Evolutionary conservation across 2,888 invertebrate species (phyloP).

Genomic region (Cylloceria caligata): DNA sequence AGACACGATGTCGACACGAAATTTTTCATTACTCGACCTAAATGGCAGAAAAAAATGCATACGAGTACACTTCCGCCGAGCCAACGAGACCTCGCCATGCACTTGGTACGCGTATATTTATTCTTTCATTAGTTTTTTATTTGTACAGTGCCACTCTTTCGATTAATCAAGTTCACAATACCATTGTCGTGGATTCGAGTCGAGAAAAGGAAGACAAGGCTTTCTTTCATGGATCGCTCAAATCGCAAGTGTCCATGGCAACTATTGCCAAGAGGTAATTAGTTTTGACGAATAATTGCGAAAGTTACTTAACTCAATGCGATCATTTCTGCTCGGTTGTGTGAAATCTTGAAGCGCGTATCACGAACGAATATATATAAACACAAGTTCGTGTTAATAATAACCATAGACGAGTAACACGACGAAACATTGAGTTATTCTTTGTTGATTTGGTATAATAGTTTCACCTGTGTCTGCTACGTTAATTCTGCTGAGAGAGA

Average conservation of each 20-base stretch:
- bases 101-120: constrained; percentile 13
- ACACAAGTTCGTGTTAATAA: constrained; percentile 22
- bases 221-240: constrained; percentile 14
- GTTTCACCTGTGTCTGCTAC: neutral
- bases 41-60: constrained; percentile 53
- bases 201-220: constrained; percentile 5
- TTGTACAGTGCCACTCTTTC: constrained; percentile 12
- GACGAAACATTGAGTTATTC: neutral
- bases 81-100: neutral
- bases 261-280: constrained; percentile 44
- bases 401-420: neutral
- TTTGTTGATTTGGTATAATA: neutral
- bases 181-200: constrained; percentile 15
- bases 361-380: constrained; percentile 1
- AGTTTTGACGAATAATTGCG: constrained; percentile 26
- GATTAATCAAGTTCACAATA: constrained; percentile 18
- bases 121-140: constrained; percentile 34
- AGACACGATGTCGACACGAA: constrained; percentile 28
- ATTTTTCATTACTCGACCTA: constrained; percentile 36
- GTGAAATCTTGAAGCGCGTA: constrained; percentile 24
- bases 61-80: constrained; percentile 34
- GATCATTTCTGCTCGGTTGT: neutral
- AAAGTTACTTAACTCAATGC: constrained; percentile 5
- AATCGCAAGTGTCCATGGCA: constrained; percentile 26
- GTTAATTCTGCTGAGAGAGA: neutral